phyloP scores from a whole-genome alignment of 2,113 vertebrate species.

The Rhinopithecus roxellana region DNA sequence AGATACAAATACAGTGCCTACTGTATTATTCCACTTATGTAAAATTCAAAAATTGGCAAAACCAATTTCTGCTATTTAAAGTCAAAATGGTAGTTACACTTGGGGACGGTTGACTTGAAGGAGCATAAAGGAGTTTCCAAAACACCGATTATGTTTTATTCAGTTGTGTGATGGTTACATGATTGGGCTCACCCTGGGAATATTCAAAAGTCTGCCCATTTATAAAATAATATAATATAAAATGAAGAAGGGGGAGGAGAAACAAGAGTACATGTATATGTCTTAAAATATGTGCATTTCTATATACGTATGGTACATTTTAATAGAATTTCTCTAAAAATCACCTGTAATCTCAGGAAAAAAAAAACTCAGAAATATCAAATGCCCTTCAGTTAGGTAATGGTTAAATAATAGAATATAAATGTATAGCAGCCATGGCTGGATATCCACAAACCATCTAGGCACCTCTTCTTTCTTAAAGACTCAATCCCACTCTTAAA shows the following conservation, averaged over 20 bases:
- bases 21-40: not conserved
- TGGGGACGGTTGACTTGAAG: not conserved
- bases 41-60: not conserved
- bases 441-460: not conserved
- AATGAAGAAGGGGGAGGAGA: not conserved
- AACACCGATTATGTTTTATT: not conserved
- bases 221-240: not conserved
- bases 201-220: not conserved
- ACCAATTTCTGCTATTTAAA: not conserved
- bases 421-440: not conserved
- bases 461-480: not conserved
- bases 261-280: not conserved
- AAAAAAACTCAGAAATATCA: not conserved
- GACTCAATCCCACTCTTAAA: not conserved
- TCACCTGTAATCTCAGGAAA: not conserved
- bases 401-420: not conserved
- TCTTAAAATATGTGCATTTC: not conserved
- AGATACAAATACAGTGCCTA: not conserved
- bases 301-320: not conserved
- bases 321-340: not conserved
- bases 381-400: not conserved
- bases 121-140: not conserved
- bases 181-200: not conserved
- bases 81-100: not conserved
- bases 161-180: not conserved